Conservation (phyloP, 2,888 invertebrate genomes). For the Orchestes rusci region DNA sequence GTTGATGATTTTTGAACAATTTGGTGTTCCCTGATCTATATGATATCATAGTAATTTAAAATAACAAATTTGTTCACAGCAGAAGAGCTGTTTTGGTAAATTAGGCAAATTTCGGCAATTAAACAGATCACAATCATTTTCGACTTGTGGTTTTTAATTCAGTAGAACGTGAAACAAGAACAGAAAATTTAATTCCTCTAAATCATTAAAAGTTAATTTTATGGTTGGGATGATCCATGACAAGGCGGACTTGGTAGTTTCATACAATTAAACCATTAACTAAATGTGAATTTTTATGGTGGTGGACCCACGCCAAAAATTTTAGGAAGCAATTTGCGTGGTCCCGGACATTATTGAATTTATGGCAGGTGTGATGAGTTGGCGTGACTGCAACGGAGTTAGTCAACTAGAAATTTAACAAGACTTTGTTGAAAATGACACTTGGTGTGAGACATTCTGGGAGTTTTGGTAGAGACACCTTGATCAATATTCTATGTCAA, state of each 20-base stretch:
- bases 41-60: too few relatives aligned
- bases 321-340: slow-evolving; percentile 34
- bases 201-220: slow-evolving; percentile 43
- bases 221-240: slow-evolving; percentile 35
- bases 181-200: slow-evolving; percentile 33
- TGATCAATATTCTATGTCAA: too few relatives aligned
- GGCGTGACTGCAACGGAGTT: slow-evolving; percentile 14
- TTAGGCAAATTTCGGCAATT: slow-evolving; percentile 17
- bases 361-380: slow-evolving; percentile 9
- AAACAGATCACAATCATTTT: slow-evolving; percentile 28
- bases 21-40: too few relatives aligned
- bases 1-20: too few relatives aligned
- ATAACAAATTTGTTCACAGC: slow-evolving; percentile 2
- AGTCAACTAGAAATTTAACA: too few relatives aligned
- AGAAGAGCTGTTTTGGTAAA: slow-evolving; percentile 18
- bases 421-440: too few relatives aligned
- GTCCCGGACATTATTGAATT: slow-evolving; percentile 12
- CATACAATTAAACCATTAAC: slow-evolving; percentile 40
- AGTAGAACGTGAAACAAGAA: slow-evolving; percentile 31
- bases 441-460: too few relatives aligned
- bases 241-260: slow-evolving; percentile 31
- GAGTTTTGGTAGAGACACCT: too few relatives aligned
- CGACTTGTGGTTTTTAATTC: slow-evolving; percentile 27
- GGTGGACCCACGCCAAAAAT: slow-evolving; percentile 27
- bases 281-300: slow-evolving; percentile 40